Percentiles rank a stretch among this genome's conserved stretches.
phyloP scores from a whole-genome alignment of 2,888 invertebrate genomes.

The Drosophila parthenogenetica region DNA sequence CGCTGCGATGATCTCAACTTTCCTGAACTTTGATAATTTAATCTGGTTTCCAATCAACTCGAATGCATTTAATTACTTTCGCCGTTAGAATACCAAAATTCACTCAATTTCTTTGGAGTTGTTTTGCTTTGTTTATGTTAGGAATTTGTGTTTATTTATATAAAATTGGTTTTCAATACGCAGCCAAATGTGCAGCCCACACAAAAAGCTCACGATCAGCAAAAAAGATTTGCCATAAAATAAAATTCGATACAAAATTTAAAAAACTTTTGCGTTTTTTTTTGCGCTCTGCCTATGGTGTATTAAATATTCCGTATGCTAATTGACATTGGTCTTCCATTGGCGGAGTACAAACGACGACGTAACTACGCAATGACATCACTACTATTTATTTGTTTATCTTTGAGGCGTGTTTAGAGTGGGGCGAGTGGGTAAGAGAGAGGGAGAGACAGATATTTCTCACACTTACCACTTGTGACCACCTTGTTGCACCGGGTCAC shows the following conservation, averaged over 20 bases:
- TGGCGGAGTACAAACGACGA: conserved; percentile 12
- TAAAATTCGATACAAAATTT: conserved; percentile 8
- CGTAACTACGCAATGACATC: conserved; percentile 72
- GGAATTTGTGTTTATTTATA: conserved; percentile 5
- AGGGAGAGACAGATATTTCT: not conserved
- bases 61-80: not conserved
- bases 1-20: conserved; percentile 6
- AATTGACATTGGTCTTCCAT: conserved; percentile 58
- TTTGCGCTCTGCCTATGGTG: not conserved
- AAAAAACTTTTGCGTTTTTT: not conserved
- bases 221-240: conserved; percentile 11
- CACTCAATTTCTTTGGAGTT: conserved; percentile 13
- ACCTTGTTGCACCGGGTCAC: conserved; percentile 84
- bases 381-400: conserved; percentile 42
- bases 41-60: conserved; percentile 5
- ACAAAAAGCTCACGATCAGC: conserved; percentile 41
- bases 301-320: conserved; percentile 53
- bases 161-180: conserved; percentile 2
- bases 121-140: conserved; percentile 4
- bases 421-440: not conserved
- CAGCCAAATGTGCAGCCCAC: conserved; percentile 42
- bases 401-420: conserved; percentile 14
- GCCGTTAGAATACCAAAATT: not conserved
- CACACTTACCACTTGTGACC: conserved; percentile 79
- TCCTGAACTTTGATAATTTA: conserved; percentile 6